Base-by-base conservation (phyloP, 2,797 vertebrate genomes). In the Diglossa cyanea region DNA sequence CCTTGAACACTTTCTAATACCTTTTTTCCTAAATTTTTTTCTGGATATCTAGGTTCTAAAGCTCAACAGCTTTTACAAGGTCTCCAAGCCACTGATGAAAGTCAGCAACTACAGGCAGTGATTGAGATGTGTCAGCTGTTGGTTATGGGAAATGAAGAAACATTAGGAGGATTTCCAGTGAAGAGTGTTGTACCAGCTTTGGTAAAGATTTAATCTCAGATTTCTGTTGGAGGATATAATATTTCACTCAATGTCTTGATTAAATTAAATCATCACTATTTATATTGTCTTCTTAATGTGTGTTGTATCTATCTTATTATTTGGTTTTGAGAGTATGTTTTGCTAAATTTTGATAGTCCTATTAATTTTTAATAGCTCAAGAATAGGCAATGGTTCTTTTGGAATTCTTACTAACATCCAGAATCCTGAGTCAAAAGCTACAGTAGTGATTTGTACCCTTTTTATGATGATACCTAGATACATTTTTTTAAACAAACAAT, bases 111-210 rank as follows among this genome's bases (percentile, higher is more conserved):
- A 74, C 99, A 99, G 97, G 99, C 99, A 39, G 99, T 99, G 58
- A 99, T 99, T 95, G 99, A 99, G 97, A 99, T 99, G 99, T 99
- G 99, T 97, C 99, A 99, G 97, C 98, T 99, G 88, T 96, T 99
- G 96, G 99, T 99, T 92, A 99, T 99, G 99, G 99, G 99, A 81
- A 99, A 99, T 72, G 99, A 99, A 97, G 99, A 99, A 98, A 99
- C 99, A 1, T 98, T 99, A 79, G 99, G 99, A 97, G 99, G 99
- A 87, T 99, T 99, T 98, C 99, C 99, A 60, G 99, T 99, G 65
- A 99, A 99, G 96, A 99, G 98, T 92, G 99, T 99, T 57, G 99
- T 99, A 95, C 99, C 99, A 31, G 99, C 99, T 95, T 97, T 99
- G 98, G 99, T 99, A 97, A 98, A 98, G 62, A 92, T 81, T 28